Evolutionary conservation across 2,113 vertebrate species (phyloP), one percentile per base, ranked within the genome.

Genomic region (Eudyptes chrysolophus): DNA sequence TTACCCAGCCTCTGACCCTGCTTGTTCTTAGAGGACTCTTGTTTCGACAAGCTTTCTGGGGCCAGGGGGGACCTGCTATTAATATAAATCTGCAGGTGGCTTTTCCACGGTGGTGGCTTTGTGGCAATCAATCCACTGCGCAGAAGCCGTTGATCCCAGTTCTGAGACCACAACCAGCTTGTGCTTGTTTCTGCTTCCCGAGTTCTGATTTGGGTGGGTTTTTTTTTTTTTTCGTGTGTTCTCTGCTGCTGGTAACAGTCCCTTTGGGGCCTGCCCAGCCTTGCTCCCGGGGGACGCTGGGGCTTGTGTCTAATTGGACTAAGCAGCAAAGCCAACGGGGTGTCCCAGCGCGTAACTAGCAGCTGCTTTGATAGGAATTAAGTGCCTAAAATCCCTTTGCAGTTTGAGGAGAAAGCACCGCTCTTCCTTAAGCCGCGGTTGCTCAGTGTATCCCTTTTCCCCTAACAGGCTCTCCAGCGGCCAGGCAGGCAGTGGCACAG

Each of bases 401-500:
- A 10, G 36, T 19, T 7, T 6, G 20, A 38, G 49, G 48, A 24
- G 36, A 18, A 7, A n/a, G 36, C 29, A 5, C 16, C 1, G 2
- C 64, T 38, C 34, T 46, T n/a, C 52, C 46, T 13, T 25, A 17
- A 42, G 8, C 22, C 0, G 0, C 2, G 1, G 36, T 6, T 11
- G 21, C 46, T 71, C n/a, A 48, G 30, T 3, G 14, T 17, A 1
- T 6, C 6, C 29, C 49, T 18, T 0, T 18, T 2, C 19, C 40
- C 2, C 0, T 4, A 0, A 4, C 55, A 97, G 96, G 8, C 11
- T 54, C 16, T 44, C 92, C 13, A 8, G 62, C 2, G 2, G 62
- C 32, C 74, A n/a, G 46, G n/a, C 74, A 1, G 7, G 44, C 55
- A 2, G 34, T 2, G 2, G 8, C 51, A 0, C 94, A 0, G 27